Evolutionary conservation across 2,113 vertebrate species (phyloP).

Genomic region (Octodon degus): DNA sequence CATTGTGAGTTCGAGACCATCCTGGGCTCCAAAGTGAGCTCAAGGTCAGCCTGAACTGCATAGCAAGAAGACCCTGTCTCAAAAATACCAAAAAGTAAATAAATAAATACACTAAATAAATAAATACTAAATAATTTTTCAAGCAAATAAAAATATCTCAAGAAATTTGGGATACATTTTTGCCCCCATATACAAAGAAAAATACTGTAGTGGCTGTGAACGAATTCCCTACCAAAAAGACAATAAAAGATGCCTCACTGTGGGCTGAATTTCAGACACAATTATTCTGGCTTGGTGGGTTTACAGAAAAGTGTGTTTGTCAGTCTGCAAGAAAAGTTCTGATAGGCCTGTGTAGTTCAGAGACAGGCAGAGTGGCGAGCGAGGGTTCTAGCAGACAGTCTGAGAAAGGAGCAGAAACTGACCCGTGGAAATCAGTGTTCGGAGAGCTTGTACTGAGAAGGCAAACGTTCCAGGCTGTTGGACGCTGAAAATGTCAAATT

Average conservation of each 20-base stretch:
- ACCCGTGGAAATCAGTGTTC: slow-evolving; percentile 67
- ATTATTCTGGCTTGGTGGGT: background rate
- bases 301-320: background rate
- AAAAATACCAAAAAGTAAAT: no score
- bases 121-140: no score
- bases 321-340: background rate
- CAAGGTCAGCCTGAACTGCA: no score
- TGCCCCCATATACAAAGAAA: background rate
- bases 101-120: no score
- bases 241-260: background rate
- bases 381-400: background rate
- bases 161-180: background rate
- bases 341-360: background rate
- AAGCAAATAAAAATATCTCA: background rate
- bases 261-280: background rate
- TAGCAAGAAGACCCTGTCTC: no score
- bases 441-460: slow-evolving; percentile 58
- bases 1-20: no score
- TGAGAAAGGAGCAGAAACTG: slow-evolving; percentile 31
- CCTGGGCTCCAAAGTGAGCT: no score
- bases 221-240: background rate
- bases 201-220: background rate
- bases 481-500: slow-evolving; percentile 57
- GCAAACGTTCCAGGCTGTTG: slow-evolving; percentile 60
- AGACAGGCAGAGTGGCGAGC: background rate